Conservation (phyloP, 2,888 invertebrate genomes). For the Chironomus riparius region DNA sequence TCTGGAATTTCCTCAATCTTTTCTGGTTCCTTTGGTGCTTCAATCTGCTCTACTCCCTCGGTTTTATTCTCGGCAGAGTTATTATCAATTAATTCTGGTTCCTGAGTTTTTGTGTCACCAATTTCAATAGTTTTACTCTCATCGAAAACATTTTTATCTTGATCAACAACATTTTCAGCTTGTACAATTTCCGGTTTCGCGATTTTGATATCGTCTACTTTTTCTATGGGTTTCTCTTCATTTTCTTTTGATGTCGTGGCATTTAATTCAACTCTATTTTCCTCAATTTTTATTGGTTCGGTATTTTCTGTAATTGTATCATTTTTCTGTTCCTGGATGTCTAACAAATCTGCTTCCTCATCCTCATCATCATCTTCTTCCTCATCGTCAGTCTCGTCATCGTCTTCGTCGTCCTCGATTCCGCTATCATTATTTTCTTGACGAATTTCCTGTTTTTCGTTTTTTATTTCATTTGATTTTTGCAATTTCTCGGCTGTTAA, state of each 20-base stretch:
- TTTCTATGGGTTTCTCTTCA: background rate
- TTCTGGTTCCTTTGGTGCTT: background rate
- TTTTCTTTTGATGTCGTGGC: background rate
- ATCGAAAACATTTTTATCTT: background rate
- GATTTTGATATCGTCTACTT: background rate
- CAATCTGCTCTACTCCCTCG: background rate
- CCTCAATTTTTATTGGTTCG: background rate
- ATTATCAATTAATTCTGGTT: background rate
- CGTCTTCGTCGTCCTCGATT: constrained; percentile 12
- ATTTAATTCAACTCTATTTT: background rate
- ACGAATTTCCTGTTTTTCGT: background rate
- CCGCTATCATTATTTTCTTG: constrained; percentile 6
- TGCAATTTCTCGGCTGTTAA: background rate
- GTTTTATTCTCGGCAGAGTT: background rate
- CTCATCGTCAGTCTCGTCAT: background rate
- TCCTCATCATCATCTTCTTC: background rate
- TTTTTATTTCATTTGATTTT: background rate
- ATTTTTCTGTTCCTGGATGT: background rate
- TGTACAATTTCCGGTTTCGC: background rate
- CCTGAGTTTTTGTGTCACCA: background rate
- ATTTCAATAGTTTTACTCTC: background rate
- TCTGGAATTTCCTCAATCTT: background rate
- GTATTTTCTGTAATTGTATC: background rate
- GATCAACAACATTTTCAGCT: background rate
- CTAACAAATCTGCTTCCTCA: background rate